A percentile compares a stretch with the other conserved stretches of the same genome.
Evolutionary conservation across 2,113 vertebrate species (phyloP).

Genomic region (Oreochromis aureus): DNA sequence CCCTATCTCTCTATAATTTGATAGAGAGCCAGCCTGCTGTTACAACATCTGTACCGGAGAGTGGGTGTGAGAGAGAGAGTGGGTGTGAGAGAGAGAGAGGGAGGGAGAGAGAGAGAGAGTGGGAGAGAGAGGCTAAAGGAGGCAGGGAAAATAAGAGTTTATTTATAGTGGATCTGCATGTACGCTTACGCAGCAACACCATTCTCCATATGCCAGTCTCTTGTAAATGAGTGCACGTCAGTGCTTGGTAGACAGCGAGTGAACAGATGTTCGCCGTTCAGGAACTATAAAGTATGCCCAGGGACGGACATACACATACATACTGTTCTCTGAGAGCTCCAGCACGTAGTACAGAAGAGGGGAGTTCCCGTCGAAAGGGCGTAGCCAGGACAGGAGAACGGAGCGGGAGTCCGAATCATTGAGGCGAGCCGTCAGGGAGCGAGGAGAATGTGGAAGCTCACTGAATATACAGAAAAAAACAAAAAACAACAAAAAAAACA

Average conservation of each 20-base stretch:
- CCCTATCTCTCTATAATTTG: slow-evolving; percentile 29
- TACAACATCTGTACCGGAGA: slow-evolving; percentile 56
- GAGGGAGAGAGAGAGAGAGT: background rate
- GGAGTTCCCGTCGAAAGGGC: slow-evolving; percentile 94
- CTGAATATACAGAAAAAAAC: slow-evolving; percentile 59
- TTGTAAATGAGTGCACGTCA: slow-evolving; percentile 45
- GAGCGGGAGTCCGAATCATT: slow-evolving; percentile 78
- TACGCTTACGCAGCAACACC: slow-evolving; percentile 29
- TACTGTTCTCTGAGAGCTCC: slow-evolving; percentile 96
- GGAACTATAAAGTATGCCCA: slow-evolving; percentile 24
- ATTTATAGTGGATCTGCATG: slow-evolving; percentile 39
- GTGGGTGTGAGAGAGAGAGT: background rate
- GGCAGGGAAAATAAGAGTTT: background rate
- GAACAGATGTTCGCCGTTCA: slow-evolving; percentile 46
- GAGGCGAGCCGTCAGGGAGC: slow-evolving; percentile 83
- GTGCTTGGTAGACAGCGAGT: slow-evolving; percentile 31
- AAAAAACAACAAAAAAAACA: background rate
- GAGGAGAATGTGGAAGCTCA: slow-evolving; percentile 90
- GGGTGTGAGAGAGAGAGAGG: background rate
- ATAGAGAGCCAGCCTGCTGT: slow-evolving; percentile 58
- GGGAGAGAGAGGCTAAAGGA: background rate
- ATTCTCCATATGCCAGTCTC: slow-evolving; percentile 49
- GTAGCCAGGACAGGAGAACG: slow-evolving; percentile 87
- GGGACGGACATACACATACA: slow-evolving; percentile 5
- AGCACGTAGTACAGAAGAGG: slow-evolving; percentile 87